phyloP scores from a whole-genome alignment of 1,140 invertebrate species.

The Protaetia brevitarsis region DNA sequence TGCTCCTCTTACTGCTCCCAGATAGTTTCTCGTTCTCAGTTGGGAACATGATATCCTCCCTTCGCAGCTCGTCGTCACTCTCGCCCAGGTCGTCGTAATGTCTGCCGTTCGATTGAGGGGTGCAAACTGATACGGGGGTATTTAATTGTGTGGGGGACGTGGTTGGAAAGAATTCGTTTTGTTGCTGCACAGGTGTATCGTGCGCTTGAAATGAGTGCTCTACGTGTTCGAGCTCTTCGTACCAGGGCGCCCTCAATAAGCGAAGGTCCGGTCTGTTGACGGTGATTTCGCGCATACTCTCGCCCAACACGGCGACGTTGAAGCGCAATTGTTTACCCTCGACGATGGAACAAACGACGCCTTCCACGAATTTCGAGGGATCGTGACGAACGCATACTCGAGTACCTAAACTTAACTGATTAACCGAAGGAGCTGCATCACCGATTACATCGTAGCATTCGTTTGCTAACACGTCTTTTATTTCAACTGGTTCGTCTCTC shows the following conservation, averaged over 20 bases:
- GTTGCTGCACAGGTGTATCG: constrained; percentile 23
- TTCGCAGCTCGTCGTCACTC: constrained; percentile 84
- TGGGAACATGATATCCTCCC: constrained; percentile 83
- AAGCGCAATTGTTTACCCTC: constrained; percentile 68
- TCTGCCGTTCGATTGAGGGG: constrained; percentile 58
- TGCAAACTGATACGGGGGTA: constrained; percentile 51
- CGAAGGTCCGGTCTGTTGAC: constrained; percentile 84
- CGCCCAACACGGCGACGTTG: constrained; percentile 65
- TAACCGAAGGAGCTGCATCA: constrained; percentile 85
- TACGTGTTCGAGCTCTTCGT: constrained; percentile 83
- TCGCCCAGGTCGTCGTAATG: constrained; percentile 80
- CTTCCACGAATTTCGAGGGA: constrained; percentile 75
- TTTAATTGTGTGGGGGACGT: constrained; percentile 54
- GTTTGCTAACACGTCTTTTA: constrained; percentile 67
- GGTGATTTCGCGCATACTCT: constrained; percentile 48
- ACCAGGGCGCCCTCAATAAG: constrained; percentile 91
- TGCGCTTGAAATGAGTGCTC: constrained; percentile 37
- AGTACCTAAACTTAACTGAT: constrained; percentile 58
- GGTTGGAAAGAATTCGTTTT: constrained; percentile 44
- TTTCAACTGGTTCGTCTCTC: constrained; percentile 59
- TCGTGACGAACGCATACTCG: constrained; percentile 54
- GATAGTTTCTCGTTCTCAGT: constrained; percentile 58
- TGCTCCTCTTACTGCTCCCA: constrained; percentile 83
- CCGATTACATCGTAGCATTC: constrained; percentile 86
- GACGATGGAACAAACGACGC: constrained; percentile 71